phyloP scores from a whole-genome alignment of 2,113 vertebrate species.

The Microtus ochrogaster region DNA sequence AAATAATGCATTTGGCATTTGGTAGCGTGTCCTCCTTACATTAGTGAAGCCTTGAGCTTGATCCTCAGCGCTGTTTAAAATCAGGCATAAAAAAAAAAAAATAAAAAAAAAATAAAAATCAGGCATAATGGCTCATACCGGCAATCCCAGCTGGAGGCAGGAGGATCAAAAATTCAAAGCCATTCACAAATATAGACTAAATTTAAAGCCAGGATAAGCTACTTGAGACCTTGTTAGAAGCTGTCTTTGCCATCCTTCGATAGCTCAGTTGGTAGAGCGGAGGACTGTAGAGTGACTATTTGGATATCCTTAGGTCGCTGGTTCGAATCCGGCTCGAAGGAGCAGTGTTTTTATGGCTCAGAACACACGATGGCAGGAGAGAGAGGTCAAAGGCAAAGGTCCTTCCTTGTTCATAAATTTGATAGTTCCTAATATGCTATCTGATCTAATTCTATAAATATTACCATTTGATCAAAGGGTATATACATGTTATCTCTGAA shows the following conservation, averaged over 20 bases:
- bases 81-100: background rate
- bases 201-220: background rate
- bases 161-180: background rate
- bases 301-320: background rate
- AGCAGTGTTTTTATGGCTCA: background rate
- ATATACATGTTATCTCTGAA: background rate
- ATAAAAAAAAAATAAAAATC: no score
- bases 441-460: constrained; percentile 16
- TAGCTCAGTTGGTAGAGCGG: constrained; percentile 12
- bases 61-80: background rate
- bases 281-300: accelerated
- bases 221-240: background rate
- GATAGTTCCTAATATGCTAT: background rate
- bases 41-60: background rate
- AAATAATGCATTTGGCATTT: background rate
- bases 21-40: background rate
- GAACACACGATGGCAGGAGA: no score
- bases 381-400: background rate
- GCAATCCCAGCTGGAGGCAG: background rate
- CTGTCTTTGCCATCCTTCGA: accelerated
- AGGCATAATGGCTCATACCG: no score
- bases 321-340: constrained; percentile 14
- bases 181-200: no score
- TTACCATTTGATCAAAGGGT: background rate
- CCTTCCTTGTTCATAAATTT: background rate